Base-by-base conservation (phyloP, 2,888 invertebrate species). In the Blastobasis lacticolella region DNA sequence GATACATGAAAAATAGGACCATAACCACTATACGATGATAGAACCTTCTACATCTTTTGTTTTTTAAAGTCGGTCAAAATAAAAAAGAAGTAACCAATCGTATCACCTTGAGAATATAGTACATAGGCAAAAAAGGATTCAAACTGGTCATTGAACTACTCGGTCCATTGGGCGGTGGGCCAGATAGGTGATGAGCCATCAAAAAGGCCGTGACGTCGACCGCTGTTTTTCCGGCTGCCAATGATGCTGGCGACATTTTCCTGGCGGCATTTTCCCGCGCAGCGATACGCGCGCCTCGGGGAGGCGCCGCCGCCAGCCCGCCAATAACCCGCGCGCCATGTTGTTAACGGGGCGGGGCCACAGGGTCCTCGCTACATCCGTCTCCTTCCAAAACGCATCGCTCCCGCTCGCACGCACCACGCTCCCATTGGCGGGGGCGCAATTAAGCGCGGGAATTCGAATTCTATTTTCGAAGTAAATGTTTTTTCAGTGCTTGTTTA, bases 251-350 rank as follows among this genome's bases (percentile, higher is more conserved):
- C 61, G 64, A 64, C 71, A 73, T 80, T 79, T 79, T 82, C 71
- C 76, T 72, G 60, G 63, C 60, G 71, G 67, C 69, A 71, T 63
- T 85, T 85, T 84, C 78, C 83, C 76, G 75, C 73, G 72, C 65
- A 58, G 63, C 65, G 63, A 71, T 73, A 71, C 76, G 71, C 73
- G 71, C 64, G 55, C 59, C 53, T 50, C 57, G 75, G 80, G 78
- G 75, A 81, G 83, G 70, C 62, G 67, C 75, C 69, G 67, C 61
- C 68, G 59, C 67, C 65, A 68, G 73, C 78, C 87, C 87, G 84
- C 91, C 91, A 91, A 91, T 91, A 86, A 79, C 80, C 76, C 65
- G 70, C 72, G 84, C 90, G 91, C 91, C 91, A 91, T 91, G 90
- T 91, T 91, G 91, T 90, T 86, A 85, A 81, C 71, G 74, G 86